A percentile compares a stretch with the other conserved stretches of the same genome.
Conservation (phyloP, 2,888 invertebrate genomes). For the Drosophila pegasa region DNA sequence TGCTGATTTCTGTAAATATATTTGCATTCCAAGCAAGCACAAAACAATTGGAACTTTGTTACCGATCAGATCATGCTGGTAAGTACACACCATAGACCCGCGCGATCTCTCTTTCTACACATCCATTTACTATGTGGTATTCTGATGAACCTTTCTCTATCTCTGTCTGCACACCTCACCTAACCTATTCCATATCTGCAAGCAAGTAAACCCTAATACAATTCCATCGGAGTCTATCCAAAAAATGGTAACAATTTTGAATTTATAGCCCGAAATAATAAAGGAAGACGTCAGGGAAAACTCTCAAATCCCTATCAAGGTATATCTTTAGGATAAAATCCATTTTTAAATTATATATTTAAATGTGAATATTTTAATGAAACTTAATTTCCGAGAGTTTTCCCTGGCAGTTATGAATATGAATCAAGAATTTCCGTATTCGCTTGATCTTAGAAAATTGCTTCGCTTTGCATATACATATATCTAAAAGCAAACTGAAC, state of each 20-base stretch:
- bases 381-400: not conserved
- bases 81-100: constrained; percentile 37
- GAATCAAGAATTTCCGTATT: not conserved
- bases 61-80: constrained; percentile 74
- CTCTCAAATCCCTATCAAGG: too few relatives aligned
- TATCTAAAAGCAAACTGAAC: not conserved
- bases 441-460: not conserved
- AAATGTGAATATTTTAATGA: not conserved
- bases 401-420: not conserved
- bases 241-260: constrained; percentile 43
- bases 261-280: not conserved
- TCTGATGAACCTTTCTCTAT: constrained; percentile 16
- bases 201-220: constrained; percentile 80
- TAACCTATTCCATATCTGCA: constrained; percentile 67
- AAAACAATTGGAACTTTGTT: constrained; percentile 76
- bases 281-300: not conserved
- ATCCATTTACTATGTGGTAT: constrained; percentile 8
- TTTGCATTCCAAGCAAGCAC: constrained; percentile 74
- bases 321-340: too few relatives aligned
- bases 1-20: constrained; percentile 26
- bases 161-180: constrained; percentile 23
- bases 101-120: not conserved
- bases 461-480: not conserved
- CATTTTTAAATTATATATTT: not conserved
- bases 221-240: constrained; percentile 36